Evolutionary conservation across 1,140 invertebrate species (phyloP), one percentile per base, ranked within the genome.

Genomic region (Aphelenchoides fujianensis): DNA sequence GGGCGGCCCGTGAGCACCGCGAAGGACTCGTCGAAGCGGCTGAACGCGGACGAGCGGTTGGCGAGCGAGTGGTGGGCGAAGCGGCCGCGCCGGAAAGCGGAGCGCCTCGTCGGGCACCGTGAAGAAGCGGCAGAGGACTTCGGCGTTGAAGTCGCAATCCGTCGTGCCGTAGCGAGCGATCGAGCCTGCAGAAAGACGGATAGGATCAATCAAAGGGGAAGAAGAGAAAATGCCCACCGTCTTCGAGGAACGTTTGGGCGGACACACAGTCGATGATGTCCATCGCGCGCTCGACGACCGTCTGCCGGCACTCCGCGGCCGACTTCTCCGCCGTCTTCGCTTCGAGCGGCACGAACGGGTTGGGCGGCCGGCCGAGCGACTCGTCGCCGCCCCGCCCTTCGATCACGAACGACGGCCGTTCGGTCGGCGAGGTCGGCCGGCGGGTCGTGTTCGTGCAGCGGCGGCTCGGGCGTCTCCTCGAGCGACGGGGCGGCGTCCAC

Each of bases 21-120:
- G 37, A 74, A 74, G 5, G 52, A 74, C 63, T 70, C 30, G 32
- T 74, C 72, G 59, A 74, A 74, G 16, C n/a, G 28, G 28, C 35
- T 35, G 27, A 57, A 31, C 7, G 30, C 12, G 5, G 71, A 66
- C 28, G 23, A 30, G 28, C 55, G 55, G 34, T 19, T 59, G 36
- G 28, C n/a, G 53, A 36, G 16, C 12, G 31, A 12, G 36, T 35
- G 16, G 31, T 66, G 63, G 53, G 36, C 63, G 41, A 72, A 72
- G 12, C 27, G 31, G 5, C 70, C 71, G n/a, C 71, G 57, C 12
- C 70, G 34, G 70, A 72, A n/a, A 72, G 2, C 16, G 16, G 30
- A 72, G 28, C 19, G 61, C 53, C 30, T 72, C 71, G 1, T 19
- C 30, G 12, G 41, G 16, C 7, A 55, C 52, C 16, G 32, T 64